These are phyloP conservation scores for Mirounga angustirostris DNA, from an alignment of 2,113 vertebrate species.

Conservation along the genomic window DNA sequence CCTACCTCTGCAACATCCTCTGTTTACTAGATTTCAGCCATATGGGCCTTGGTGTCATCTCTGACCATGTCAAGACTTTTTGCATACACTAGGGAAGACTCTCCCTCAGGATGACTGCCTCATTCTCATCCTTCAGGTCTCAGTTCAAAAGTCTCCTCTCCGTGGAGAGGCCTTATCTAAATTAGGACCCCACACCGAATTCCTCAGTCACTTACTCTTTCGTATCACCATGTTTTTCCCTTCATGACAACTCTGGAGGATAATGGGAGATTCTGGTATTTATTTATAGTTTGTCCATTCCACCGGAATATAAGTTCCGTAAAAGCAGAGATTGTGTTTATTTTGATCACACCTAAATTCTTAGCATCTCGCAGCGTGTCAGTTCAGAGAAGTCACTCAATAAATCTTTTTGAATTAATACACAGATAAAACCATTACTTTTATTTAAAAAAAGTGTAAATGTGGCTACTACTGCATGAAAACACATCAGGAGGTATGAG, in stretches of 20 bases:
- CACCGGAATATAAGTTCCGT: background rate
- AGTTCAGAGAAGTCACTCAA: background rate
- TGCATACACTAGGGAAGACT: background rate
- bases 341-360: background rate
- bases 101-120: background rate
- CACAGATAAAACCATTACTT: slow-evolving; percentile 27
- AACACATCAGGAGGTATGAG: background rate
- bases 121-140: background rate
- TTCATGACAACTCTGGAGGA: background rate
- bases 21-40: background rate
- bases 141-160: background rate
- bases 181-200: background rate
- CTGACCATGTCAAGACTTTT: background rate
- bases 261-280: background rate
- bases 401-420: background rate
- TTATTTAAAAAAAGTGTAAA: background rate
- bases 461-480: background rate
- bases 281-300: background rate
- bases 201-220: background rate
- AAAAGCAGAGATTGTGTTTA: background rate
- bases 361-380: background rate
- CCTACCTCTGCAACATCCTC: background rate
- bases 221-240: background rate
- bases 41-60: fast-evolving
- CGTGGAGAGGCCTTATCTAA: background rate